Evolutionary conservation across 2,113 vertebrate genomes (phyloP), one percentile per base, ranked within the genome.

Genomic region (Vidua chalybeata): DNA sequence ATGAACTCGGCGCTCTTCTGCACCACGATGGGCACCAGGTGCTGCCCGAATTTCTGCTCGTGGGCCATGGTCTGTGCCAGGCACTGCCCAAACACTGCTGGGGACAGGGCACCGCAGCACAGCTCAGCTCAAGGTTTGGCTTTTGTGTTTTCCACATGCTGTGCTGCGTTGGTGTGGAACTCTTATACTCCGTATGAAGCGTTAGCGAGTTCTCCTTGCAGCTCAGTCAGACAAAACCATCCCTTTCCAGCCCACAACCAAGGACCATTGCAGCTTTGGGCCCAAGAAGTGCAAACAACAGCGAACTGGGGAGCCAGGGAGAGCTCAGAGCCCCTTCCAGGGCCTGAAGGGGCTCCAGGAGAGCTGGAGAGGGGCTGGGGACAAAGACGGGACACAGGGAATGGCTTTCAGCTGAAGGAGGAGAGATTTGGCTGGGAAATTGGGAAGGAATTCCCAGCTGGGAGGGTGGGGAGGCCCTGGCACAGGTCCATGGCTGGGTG

Each of bases 1-100:
- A 99, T 99, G 97, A 99, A 99, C 95, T 99, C 99, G 0, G 98
- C 96, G 18, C 99, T 99, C 78, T 99, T 99, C 97, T 99, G 98
- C 94, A 99, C 98, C 92, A 99, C 96, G 91, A 99, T 98, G 55
- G 99, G 99, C 67, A 99, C 99, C 91, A 94, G 96, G 10, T 98
- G 98, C 75, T 98, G 96, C 15, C 99, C 99, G 0, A 98, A 98
- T 13, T 98, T 98, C 94, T 98, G 98, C 87, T 99, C 99, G 0
- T 99, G 98, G 10, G 96, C 97, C 62, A 99, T 92, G 3, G 98
- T 99, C 43, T 99, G 99, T 26, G 93, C 95, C 88, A 99, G 97
- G 67, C 92, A 92, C 95, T 99, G 99, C 64, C 99, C 99, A 16
- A 99, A 99, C 88, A 99, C 99, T 59, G 92, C 96, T 98, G 78